These are phyloP conservation scores for Drosophila elegans DNA, from an alignment of 1,140 invertebrate species.

Conservation along the genomic window DNA sequence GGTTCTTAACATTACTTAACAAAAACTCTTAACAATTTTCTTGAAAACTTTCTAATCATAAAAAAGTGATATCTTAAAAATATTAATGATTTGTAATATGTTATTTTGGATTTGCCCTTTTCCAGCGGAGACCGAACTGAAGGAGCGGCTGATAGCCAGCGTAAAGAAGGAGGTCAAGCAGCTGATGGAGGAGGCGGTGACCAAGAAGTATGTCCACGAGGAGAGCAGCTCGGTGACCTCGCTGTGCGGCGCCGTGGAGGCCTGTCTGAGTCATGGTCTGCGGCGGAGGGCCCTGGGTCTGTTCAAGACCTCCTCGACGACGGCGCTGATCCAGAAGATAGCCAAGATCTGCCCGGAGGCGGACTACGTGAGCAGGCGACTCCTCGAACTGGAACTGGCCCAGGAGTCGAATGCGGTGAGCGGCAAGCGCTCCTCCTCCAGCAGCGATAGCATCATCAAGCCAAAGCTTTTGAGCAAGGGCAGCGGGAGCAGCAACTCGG, in stretches of 20 bases:
- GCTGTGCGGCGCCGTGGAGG: constrained; percentile 94
- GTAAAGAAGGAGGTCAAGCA: constrained; percentile 96
- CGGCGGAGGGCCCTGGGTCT: constrained; percentile 89
- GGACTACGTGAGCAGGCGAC: constrained; percentile 90
- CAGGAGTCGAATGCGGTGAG: constrained; percentile 88
- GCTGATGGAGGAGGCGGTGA: constrained; percentile 97
- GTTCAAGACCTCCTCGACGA: constrained; percentile 96
- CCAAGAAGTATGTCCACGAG: constrained; percentile 95
- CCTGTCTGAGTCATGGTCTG: constrained; percentile 94
- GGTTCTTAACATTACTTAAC: too few relatives aligned
- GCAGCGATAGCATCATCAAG: constrained; percentile 90
- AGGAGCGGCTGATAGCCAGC: constrained; percentile 90
- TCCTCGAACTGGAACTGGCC: constrained; percentile 90
- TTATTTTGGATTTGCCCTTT: too few relatives aligned
- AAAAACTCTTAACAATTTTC: too few relatives aligned
- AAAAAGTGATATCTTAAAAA: too few relatives aligned
- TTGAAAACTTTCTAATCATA: too few relatives aligned
- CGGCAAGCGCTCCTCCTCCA: constrained; percentile 91
- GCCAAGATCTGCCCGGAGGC: constrained; percentile 91
- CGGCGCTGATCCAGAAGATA: constrained; percentile 95
- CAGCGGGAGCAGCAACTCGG: constrained; percentile 85
- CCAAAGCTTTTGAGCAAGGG: constrained; percentile 88
- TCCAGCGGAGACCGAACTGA: constrained; percentile 68
- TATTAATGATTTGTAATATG: too few relatives aligned
- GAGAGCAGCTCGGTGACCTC: constrained; percentile 95